phyloP scores from a whole-genome alignment of 2,888 invertebrate species.

The Bembecia ichneumoniformis region DNA sequence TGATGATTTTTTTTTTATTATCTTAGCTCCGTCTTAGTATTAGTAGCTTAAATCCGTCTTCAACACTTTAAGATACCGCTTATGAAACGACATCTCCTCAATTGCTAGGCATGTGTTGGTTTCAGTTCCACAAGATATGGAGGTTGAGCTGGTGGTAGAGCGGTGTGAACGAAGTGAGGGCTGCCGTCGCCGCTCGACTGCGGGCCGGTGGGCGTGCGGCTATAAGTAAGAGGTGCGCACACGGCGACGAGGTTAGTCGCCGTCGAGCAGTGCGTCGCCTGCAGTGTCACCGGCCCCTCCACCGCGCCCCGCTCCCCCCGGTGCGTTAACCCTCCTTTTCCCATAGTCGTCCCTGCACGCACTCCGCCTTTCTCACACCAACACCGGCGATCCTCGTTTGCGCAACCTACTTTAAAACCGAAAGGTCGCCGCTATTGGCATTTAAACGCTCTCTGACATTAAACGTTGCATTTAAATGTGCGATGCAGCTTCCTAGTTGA shows the following conservation, averaged over 20 bases:
- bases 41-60: too few relatives aligned
- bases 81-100: too few relatives aligned
- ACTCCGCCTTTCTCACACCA: slow-evolving; percentile 59
- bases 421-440: slow-evolving; percentile 71
- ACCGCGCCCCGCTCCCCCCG: slow-evolving; percentile 22
- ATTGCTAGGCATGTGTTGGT: too few relatives aligned
- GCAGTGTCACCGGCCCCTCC: slow-evolving; percentile 30
- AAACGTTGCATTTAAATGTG: slow-evolving; percentile 65
- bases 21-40: too few relatives aligned
- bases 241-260: slow-evolving; percentile 70
- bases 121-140: too few relatives aligned
- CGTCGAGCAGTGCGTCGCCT: slow-evolving; percentile 62
- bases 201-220: slow-evolving; percentile 46
- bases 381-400: slow-evolving; percentile 62
- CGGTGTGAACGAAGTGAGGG: slow-evolving; percentile 9
- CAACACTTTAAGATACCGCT: too few relatives aligned
- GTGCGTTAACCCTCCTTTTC: slow-evolving; percentile 29
- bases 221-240: slow-evolving; percentile 66
- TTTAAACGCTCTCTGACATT: slow-evolving; percentile 71
- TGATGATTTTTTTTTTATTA: too few relatives aligned
- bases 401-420: slow-evolving; percentile 59
- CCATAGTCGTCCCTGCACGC: slow-evolving; percentile 22
- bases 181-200: slow-evolving; percentile 5
- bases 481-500: slow-evolving; percentile 68
- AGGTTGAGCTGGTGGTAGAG: slow-evolving; percentile 7